Evolutionary conservation across 2,113 vertebrate genomes (phyloP).

Genomic region (Galemys pyrenaicus): DNA sequence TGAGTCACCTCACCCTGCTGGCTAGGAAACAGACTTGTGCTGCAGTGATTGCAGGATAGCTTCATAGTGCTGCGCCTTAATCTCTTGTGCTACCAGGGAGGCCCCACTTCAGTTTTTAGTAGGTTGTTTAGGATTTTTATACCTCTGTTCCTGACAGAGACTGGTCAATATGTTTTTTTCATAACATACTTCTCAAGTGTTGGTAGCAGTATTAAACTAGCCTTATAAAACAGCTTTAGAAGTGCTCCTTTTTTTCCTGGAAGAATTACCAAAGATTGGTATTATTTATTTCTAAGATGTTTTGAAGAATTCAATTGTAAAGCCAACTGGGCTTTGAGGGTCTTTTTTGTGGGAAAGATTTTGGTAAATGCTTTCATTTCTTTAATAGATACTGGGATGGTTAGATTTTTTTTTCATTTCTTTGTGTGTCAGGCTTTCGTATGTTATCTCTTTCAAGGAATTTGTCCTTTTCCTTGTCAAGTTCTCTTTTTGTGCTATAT

Average conservation of each 20-base stretch:
- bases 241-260: neutral
- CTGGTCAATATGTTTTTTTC: neutral
- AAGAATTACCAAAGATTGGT: neutral
- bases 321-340: neutral
- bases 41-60: too few species aligned
- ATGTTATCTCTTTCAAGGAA: constrained; percentile 17
- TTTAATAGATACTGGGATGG: neutral
- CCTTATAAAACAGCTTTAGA: constrained; percentile 10
- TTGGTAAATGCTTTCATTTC: neutral
- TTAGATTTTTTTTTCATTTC: neutral
- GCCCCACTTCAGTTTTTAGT: neutral
- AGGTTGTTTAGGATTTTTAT: neutral
- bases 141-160: constrained; percentile 10
- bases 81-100: too few species aligned
- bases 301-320: constrained; percentile 17
- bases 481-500: neutral
- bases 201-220: neutral
- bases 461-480: neutral
- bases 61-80: too few species aligned
- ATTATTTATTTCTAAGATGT: constrained; percentile 30
- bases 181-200: neutral
- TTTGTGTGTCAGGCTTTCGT: neutral
- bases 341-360: neutral
- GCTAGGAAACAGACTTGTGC: too few species aligned
- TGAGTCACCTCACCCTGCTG: too few species aligned